Evolutionary conservation across 2,797 vertebrate genomes (phyloP), one percentile per base, ranked within the genome.

Genomic region (Taenioides sp.): DNA sequence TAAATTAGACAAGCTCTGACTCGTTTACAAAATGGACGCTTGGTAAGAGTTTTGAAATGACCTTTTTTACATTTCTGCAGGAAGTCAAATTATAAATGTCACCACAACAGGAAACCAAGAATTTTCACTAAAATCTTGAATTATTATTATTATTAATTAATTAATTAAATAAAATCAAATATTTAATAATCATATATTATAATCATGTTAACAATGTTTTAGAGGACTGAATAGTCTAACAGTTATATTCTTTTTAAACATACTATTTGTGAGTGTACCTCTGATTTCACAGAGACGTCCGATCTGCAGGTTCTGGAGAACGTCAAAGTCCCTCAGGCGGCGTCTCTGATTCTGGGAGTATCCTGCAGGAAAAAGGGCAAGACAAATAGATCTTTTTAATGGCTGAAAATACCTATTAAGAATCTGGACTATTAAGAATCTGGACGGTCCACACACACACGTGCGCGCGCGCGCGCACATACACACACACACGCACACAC

Each of bases 271-370:
- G 67, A 25, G 83, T 79, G 0, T 90, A 95, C 95, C 95, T 94
- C 89, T 88, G 68, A 96, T 91, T 68, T 97, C 96, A 87, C 94
- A 96, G 58, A 98, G 87, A 73, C 96, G 91, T 72, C 95, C 95
- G 86, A 97, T 90, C 89, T 97, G 96, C 77, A 84, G 76, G 75
- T 96, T 97, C 91, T 97, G 96, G 14, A 92, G 86, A 34, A 95
- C 61, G 80, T 91, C 72, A 52, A 95, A 92, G 65, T 92, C 88
- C 1, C 82, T 87, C 55, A 93, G 87, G 3, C 78, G 84, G 75
- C 88, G 81, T 68, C 92, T 91, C 80, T 90, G 82, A 37, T 75
- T 27, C n/a, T 94, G 84, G 62, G 92, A 79, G 84, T 94, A 96
- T 4, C 97, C 96, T 98, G 86, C 65, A 84, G 84, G 23, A 78